These are phyloP conservation scores for Synanceia verrucosa DNA, from an alignment of 2,797 vertebrate genomes.

Conservation along the genomic window DNA sequence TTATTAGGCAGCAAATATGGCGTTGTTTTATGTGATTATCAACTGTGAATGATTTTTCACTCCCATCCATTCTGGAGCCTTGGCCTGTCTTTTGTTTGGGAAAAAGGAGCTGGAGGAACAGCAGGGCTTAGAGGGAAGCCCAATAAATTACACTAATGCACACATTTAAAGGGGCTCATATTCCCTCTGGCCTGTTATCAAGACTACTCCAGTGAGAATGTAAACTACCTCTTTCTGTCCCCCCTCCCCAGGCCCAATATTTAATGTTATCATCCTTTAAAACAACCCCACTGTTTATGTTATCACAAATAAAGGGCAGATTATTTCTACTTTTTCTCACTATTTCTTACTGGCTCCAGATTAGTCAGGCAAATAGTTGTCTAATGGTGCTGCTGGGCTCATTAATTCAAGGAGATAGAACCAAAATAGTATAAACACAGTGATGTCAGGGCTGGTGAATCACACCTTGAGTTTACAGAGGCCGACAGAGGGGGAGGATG, in stretches of 20 bases:
- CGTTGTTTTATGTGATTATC: conserved; percentile 94
- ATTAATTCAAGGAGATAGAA: conserved; percentile 79
- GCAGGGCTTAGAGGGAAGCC: conserved; percentile 75
- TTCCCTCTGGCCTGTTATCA: conserved; percentile 83
- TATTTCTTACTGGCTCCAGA: conserved; percentile 70
- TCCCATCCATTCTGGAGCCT: conserved; percentile 81
- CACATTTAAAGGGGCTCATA: conserved; percentile 86
- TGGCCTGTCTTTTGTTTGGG: conserved; percentile 82
- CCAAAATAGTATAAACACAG: conserved; percentile 73
- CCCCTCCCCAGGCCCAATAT: conserved; percentile 79
- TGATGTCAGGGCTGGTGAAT: conserved; percentile 72
- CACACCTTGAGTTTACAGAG: conserved; percentile 76
- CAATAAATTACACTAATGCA: conserved; percentile 88
- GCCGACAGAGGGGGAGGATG: conserved; percentile 50
- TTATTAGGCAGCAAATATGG: conserved; percentile 96
- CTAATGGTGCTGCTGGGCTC: conserved; percentile 69
- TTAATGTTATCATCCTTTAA: conserved; percentile 82
- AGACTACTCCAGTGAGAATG: conserved; percentile 84
- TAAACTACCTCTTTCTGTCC: conserved; percentile 82
- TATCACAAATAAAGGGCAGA: conserved; percentile 79
- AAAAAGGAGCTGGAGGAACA: conserved; percentile 71
- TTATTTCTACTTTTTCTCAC: conserved; percentile 79
- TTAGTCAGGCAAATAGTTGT: conserved; percentile 77
- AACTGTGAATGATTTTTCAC: conserved; percentile 83
- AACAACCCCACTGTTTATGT: conserved; percentile 77